Percentiles rank a stretch among this genome's conserved stretches.
These are phyloP conservation scores for Muraenolepis orangiensis DNA, from an alignment of 2,797 vertebrate genomes.

Conservation along the genomic window DNA sequence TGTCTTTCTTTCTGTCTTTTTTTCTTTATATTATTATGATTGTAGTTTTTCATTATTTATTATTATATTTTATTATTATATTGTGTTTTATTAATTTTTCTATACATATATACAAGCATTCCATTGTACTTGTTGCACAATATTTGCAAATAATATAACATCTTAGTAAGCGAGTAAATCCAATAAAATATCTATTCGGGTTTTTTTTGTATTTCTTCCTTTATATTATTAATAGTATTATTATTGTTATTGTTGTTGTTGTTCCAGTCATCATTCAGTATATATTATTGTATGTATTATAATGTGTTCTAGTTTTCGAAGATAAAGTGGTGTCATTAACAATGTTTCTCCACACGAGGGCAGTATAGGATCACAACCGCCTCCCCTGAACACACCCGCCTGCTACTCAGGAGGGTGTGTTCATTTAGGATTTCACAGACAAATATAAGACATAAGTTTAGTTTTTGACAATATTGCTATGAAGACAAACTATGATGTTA, in stretches of 20 bases:
- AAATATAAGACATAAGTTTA: background rate
- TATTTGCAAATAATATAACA: too few relatives aligned
- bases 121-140: too few relatives aligned
- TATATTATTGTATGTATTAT: background rate
- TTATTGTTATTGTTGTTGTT: background rate
- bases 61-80: too few relatives aligned
- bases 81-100: too few relatives aligned
- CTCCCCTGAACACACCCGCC: background rate
- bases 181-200: too few relatives aligned
- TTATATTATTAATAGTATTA: too few relatives aligned
- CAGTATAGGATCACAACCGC: constrained; percentile 22
- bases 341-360: constrained; percentile 45
- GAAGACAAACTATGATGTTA: background rate
- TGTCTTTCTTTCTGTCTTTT: too few relatives aligned
- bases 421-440: background rate
- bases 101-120: too few relatives aligned
- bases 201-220: too few relatives aligned
- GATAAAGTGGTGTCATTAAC: background rate
- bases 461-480: background rate
- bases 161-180: too few relatives aligned
- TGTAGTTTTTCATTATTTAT: too few relatives aligned
- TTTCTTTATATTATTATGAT: too few relatives aligned
- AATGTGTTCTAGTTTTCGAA: background rate
- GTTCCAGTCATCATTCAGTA: background rate
- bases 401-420: background rate